Conservation (phyloP, 2,797 vertebrate genomes). For the Psittacula derbiana region DNA sequence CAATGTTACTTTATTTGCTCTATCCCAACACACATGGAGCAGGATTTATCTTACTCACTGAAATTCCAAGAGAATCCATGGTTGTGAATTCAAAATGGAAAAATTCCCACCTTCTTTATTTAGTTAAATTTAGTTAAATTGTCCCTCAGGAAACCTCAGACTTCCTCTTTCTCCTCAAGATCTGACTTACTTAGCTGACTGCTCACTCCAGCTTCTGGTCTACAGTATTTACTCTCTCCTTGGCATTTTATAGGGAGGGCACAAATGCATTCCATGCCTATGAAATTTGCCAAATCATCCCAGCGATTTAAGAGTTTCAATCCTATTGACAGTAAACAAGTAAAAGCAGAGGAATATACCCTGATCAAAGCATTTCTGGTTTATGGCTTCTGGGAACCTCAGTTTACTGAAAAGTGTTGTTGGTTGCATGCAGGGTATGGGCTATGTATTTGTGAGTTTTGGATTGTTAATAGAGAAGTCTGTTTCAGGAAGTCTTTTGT, state of each 20-base stretch:
- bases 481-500: neutral
- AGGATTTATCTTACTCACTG: neutral
- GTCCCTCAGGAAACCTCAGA: neutral
- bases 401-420: neutral
- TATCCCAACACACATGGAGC: neutral
- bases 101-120: neutral
- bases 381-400: neutral
- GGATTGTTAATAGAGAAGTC: neutral
- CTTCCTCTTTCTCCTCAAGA: neutral
- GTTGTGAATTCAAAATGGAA: neutral
- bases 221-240: neutral
- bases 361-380: neutral
- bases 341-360: neutral
- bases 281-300: neutral
- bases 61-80: neutral
- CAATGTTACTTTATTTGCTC: neutral
- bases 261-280: neutral
- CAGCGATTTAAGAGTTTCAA: neutral
- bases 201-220: neutral
- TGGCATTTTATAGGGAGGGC: neutral
- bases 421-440: neutral
- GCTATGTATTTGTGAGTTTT: neutral
- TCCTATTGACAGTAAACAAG: neutral
- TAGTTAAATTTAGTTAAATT: neutral
- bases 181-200: neutral